Conservation (phyloP, 2,888 invertebrate genomes). For the Protodeltote pygarga region DNA sequence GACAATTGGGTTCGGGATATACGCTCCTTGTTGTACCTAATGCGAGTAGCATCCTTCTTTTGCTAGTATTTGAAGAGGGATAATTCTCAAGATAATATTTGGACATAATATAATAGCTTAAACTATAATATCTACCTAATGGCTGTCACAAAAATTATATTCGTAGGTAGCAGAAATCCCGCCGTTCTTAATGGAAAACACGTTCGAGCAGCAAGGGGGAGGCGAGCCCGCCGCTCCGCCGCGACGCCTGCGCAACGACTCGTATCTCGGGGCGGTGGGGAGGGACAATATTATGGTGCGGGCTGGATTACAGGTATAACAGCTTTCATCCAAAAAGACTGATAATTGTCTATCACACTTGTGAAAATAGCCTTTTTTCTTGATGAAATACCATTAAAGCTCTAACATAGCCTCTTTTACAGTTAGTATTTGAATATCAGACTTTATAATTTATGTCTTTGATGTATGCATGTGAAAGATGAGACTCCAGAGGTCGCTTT, state of each 20-base stretch:
- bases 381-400: background rate
- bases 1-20: too few relatives aligned
- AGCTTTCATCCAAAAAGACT: background rate
- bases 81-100: too few relatives aligned
- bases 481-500: too few relatives aligned
- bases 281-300: conserved; percentile 93
- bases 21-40: too few relatives aligned
- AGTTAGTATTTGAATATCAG: too few relatives aligned
- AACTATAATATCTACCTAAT: too few relatives aligned
- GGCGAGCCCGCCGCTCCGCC: conserved; percentile 78
- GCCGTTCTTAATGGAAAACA: conserved; percentile 91
- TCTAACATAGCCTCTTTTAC: conserved; percentile 30
- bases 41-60: too few relatives aligned
- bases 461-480: too few relatives aligned
- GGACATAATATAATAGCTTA: too few relatives aligned
- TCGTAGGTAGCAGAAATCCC: conserved; percentile 90
- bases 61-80: too few relatives aligned
- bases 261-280: conserved; percentile 94
- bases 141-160: too few relatives aligned
- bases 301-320: conserved; percentile 91
- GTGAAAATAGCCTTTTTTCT: background rate
- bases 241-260: conserved; percentile 92
- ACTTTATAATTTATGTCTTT: too few relatives aligned
- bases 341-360: background rate
- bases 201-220: conserved; percentile 72